A percentile compares a stretch with the other conserved stretches of the same genome.
Conservation (phyloP, 1,140 invertebrate species). For the Achatina immaculata region DNA sequence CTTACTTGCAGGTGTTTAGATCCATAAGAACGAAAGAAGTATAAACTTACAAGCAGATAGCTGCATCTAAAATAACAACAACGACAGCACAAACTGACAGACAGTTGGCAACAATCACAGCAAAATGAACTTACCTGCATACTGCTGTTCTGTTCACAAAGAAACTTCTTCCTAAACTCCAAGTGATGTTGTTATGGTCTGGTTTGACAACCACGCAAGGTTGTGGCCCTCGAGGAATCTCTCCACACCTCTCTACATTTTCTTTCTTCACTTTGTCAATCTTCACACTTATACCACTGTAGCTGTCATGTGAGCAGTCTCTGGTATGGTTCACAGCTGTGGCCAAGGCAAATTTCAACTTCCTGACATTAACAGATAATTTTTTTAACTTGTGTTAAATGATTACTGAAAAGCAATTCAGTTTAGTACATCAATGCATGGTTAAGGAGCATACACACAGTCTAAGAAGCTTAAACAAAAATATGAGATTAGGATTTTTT, state of each 20-base stretch:
- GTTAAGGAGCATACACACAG: too few species aligned
- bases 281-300: not conserved
- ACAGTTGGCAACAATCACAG: too few species aligned
- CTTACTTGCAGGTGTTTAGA: too few species aligned
- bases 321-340: constrained; percentile 16
- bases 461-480: too few species aligned
- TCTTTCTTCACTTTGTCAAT: not conserved
- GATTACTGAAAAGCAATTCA: too few species aligned
- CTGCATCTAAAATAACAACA: too few species aligned
- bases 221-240: not conserved
- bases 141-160: not conserved
- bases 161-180: not conserved
- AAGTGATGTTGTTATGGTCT: not conserved
- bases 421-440: too few species aligned
- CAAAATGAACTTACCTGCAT: not conserved
- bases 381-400: too few species aligned
- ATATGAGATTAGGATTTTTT: too few species aligned
- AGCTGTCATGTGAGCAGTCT: not conserved
- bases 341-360: not conserved
- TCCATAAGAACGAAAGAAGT: too few species aligned
- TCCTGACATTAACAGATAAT: not conserved
- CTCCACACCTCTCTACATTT: not conserved
- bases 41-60: too few species aligned
- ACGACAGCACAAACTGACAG: too few species aligned
- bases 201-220: not conserved